phyloP scores from a whole-genome alignment of 2,888 invertebrate species.

The Noctua janthina region DNA sequence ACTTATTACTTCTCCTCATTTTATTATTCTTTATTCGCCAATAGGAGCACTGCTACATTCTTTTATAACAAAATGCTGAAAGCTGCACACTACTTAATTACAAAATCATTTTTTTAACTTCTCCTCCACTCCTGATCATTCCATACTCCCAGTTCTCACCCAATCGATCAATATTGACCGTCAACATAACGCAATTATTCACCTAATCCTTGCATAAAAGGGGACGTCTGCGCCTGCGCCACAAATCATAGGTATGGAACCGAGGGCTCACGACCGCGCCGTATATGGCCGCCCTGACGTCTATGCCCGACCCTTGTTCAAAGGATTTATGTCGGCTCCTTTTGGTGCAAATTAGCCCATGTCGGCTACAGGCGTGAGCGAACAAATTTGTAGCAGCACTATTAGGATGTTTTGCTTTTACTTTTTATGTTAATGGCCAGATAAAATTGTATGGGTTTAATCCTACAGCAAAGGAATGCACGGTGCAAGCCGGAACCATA shows the following conservation, averaged over 20 bases:
- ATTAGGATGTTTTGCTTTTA: conserved; percentile 66
- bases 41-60: background rate
- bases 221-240: conserved; percentile 65
- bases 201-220: conserved; percentile 63
- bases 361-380: conserved; percentile 84
- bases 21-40: background rate
- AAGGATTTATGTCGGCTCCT: conserved; percentile 86
- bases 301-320: conserved; percentile 82
- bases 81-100: background rate
- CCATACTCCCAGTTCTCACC: conserved; percentile 2
- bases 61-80: background rate
- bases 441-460: conserved; percentile 44
- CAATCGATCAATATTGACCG: conserved; percentile 48
- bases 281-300: conserved; percentile 83
- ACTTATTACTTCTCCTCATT: background rate
- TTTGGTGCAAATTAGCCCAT: conserved; percentile 88
- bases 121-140: background rate
- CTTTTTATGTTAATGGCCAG: conserved; percentile 58
- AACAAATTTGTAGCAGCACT: conserved; percentile 82
- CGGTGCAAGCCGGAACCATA: conserved; percentile 21
- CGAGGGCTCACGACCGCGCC: conserved; percentile 84
- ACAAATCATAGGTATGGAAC: conserved; percentile 87
- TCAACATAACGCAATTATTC: conserved; percentile 63
- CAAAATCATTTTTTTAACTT: background rate
- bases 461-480: conserved; percentile 36